Conservation (phyloP, 1,140 invertebrate genomes). For the Pseudomyrmex pallidus region DNA sequence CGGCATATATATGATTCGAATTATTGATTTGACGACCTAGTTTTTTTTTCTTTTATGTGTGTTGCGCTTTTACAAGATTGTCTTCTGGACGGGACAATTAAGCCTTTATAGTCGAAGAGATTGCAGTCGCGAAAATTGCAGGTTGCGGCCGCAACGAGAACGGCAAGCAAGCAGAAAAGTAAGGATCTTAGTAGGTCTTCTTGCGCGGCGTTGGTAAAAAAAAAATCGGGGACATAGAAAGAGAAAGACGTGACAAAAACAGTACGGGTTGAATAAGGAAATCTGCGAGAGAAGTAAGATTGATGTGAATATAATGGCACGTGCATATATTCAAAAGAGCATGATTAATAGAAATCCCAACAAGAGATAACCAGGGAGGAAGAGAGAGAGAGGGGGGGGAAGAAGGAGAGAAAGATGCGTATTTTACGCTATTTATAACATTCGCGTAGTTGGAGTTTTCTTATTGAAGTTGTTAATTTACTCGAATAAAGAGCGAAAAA, state of each 20-base stretch:
- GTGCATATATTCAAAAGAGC: conserved; percentile 9
- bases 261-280: conserved; percentile 29
- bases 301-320: conserved; percentile 54
- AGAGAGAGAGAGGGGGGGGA: too few relatives aligned
- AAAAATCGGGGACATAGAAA: conserved; percentile 68
- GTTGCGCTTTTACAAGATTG: neutral
- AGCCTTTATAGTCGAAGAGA: conserved; percentile 51
- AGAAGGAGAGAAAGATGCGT: neutral
- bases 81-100: conserved; percentile 57
- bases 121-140: conserved; percentile 76
- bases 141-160: conserved; percentile 49
- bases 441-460: neutral
- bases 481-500: neutral
- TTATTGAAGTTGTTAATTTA: conserved; percentile 15
- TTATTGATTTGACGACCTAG: neutral
- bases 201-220: conserved; percentile 65
- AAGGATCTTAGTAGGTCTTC: conserved; percentile 75
- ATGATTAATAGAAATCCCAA: conserved; percentile 53
- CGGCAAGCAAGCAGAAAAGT: conserved; percentile 69
- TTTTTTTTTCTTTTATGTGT: conserved; percentile 9
- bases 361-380: neutral
- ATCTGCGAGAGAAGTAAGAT: conserved; percentile 28
- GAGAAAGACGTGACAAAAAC: conserved; percentile 52
- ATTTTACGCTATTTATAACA: conserved; percentile 34
- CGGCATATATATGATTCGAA: neutral